These are phyloP conservation scores for Bugulina stolonifera DNA, from an alignment of 2,888 invertebrate genomes.

Conservation along the genomic window DNA sequence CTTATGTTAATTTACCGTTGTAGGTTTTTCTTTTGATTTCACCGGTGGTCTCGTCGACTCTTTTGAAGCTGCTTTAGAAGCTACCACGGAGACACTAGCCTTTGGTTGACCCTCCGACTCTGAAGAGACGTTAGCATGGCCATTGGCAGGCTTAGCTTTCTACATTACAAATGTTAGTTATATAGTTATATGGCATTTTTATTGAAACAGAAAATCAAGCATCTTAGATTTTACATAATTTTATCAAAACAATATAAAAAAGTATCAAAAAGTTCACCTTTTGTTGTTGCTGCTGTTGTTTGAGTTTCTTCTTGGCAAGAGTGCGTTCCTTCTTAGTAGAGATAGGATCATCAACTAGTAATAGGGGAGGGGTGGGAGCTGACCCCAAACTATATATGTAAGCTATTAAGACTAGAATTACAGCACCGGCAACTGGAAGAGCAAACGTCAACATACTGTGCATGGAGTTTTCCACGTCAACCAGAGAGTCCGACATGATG, in stretches of 20 bases:
- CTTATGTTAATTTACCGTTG: neutral
- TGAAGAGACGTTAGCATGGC: neutral
- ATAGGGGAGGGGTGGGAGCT: neutral
- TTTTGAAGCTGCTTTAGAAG: neutral
- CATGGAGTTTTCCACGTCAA: neutral
- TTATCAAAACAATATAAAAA: neutral
- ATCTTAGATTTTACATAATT: neutral
- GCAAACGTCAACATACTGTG: neutral
- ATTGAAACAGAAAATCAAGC: too few relatives aligned
- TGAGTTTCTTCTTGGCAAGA: conserved; percentile 13
- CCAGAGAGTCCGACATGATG: neutral
- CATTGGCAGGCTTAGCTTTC: conserved; percentile 19
- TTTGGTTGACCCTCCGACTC: neutral
- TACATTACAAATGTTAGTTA: too few relatives aligned
- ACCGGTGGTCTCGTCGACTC: neutral
- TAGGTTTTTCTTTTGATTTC: neutral
- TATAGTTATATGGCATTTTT: too few relatives aligned
- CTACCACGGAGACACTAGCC: neutral
- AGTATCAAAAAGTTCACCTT: neutral
- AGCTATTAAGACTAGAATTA: neutral
- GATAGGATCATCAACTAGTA: neutral
- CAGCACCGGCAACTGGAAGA: neutral
- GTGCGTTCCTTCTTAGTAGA: conserved; percentile 5
- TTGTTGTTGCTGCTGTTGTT: neutral
- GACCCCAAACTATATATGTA: neutral